A percentile compares a stretch with the other conserved stretches of the same genome.
phyloP scores from a whole-genome alignment of 2,113 vertebrate genomes.

The Channa argus region DNA sequence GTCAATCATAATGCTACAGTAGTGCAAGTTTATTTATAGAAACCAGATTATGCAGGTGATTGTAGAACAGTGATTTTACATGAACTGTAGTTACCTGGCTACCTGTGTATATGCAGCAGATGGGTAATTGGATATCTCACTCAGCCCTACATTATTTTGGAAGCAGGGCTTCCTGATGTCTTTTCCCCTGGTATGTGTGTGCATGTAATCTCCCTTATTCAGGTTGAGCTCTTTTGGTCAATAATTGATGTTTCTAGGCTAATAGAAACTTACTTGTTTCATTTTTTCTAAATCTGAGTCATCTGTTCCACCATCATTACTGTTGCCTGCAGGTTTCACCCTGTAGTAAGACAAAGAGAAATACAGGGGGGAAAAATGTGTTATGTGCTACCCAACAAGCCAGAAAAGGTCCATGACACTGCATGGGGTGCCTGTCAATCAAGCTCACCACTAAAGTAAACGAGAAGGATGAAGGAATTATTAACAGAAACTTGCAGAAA shows the following conservation, averaged over 20 bases:
- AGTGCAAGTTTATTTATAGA: not conserved
- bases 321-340: conserved; percentile 80
- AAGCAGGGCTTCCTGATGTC: not conserved
- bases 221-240: not conserved
- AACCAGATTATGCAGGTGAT: not conserved
- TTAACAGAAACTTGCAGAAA: conserved; percentile 16
- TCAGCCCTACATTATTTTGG: not conserved
- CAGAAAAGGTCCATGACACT: conserved; percentile 7
- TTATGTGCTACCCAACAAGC: not conserved
- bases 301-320: conserved; percentile 79
- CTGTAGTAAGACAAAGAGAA: conserved; percentile 65
- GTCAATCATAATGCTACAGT: not conserved
- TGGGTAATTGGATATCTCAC: not conserved
- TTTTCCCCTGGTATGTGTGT: not conserved
- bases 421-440: conserved; percentile 5
- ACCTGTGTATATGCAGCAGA: not conserved
- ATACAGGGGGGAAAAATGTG: not conserved
- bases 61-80: not conserved
- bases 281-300: conserved; percentile 90
- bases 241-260: not conserved
- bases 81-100: not conserved
- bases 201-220: not conserved
- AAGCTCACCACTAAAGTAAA: conserved; percentile 20
- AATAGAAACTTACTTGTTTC: conserved; percentile 86
- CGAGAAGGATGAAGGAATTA: conserved; percentile 12